Base-by-base conservation (phyloP, 1,140 invertebrate species). In the Thaumetopoea pityocampa region DNA sequence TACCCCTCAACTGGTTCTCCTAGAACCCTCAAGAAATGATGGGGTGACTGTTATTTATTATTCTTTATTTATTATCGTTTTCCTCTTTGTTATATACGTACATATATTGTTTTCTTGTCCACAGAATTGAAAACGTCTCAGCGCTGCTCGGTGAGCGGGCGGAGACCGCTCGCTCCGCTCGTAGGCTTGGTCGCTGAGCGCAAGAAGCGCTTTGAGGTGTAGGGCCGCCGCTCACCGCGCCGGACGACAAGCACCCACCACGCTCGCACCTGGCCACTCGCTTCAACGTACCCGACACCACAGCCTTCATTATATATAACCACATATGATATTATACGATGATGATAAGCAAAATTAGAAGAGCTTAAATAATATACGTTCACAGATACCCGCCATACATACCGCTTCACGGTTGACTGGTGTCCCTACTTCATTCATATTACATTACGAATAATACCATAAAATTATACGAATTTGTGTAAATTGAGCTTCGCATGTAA, bases 161-260 rank as follows among this genome's bases (percentile, higher is more conserved):
- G 83, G 58, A 79, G 66, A 62, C 68, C 78, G 17, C 78, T 77
- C 58, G 80, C 81, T 51, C 87, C 85, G 42, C 86, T 88, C 59
- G 87, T 85, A 54, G 89, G 89, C 51, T 89, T 90, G 87, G 90
- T 91, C 67, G 89, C 89, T 55, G 88, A 89, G 76, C 88, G 89
- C 61, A 90, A 90, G 77, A 90, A 90, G 70, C 86, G 88, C 59
- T 90, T 90, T 77, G 89, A 90, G 68, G 71, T 83, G 36, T 88
- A 58, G 24, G 32, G 29, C 29, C 8, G 18, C 18, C 33, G 18
- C 6, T 6, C 23, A 10, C 29, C 11, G 29, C 30, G 20, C 2
- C 33, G 5, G 6, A 5, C 23, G 1, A 9, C 26, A 29, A 16
- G 6, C 27, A 40, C 73, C 71, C 67, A 71, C 70, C 74, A 76